These are phyloP conservation scores for Lethenteron reissneri DNA, from an alignment of 2,113 vertebrate species.

Conservation along the genomic window DNA sequence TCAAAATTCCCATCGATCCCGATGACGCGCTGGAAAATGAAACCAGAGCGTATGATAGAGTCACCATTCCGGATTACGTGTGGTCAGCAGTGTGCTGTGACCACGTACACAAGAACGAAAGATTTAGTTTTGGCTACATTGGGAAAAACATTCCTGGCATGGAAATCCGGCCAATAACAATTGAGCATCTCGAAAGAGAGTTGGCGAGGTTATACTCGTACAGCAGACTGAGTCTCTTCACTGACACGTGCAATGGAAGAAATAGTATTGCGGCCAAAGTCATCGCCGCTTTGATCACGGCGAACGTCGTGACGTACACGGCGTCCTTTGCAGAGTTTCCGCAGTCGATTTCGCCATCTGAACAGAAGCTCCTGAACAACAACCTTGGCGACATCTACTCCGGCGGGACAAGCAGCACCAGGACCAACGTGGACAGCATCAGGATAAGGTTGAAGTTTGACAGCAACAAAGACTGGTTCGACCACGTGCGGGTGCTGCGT, in stretches of 20 bases:
- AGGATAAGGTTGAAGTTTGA: too few relatives aligned
- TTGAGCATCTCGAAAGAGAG: neutral
- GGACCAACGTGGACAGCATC: too few relatives aligned
- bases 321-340: too few relatives aligned
- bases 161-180: neutral
- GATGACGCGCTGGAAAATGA: neutral
- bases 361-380: neutral
- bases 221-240: neutral
- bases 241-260: neutral
- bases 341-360: neutral
- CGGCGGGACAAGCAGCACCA: neutral
- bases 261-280: neutral
- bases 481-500: neutral
- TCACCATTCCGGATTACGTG: constrained; percentile 11
- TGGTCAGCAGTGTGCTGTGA: constrained; percentile 16
- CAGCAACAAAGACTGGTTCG: neutral
- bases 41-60: constrained; percentile 1
- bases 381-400: neutral
- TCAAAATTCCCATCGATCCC: neutral
- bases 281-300: too few relatives aligned
- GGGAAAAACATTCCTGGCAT: neutral
- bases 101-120: neutral
- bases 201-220: neutral
- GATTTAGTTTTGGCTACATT: constrained; percentile 14
- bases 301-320: too few relatives aligned